Evolutionary conservation across 2,113 vertebrate genomes (phyloP).

Genomic region (Xyrauchen texanus): DNA sequence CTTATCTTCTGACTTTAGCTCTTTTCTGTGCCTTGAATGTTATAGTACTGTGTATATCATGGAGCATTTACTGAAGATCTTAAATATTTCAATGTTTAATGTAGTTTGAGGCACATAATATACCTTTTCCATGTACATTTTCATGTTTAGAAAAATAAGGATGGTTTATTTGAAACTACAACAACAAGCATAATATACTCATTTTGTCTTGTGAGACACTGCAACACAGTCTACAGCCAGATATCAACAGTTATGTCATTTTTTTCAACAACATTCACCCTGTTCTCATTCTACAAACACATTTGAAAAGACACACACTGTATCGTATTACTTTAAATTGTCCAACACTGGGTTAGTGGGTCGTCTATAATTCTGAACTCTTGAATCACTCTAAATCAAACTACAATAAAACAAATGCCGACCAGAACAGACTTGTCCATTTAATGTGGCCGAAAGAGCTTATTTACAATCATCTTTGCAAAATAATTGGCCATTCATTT

Average conservation of each 20-base stretch:
- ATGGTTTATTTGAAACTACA: conserved; percentile 78
- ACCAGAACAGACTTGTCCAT: conserved; percentile 72
- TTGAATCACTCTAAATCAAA: conserved; percentile 73
- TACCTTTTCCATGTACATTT: conserved; percentile 24
- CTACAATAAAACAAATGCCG: conserved; percentile 75
- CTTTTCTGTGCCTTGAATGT: background rate
- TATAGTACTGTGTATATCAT: background rate
- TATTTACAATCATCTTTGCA: conserved; percentile 80
- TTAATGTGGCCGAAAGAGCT: conserved; percentile 74
- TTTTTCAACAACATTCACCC: conserved; percentile 66
- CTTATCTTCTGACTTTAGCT: no score
- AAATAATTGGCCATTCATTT: conserved; percentile 65
- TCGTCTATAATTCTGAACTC: conserved; percentile 70
- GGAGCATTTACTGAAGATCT: background rate
- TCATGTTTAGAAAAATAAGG: conserved; percentile 78
- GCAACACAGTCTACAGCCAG: conserved; percentile 77
- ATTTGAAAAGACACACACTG: conserved; percentile 69
- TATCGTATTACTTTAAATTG: conserved; percentile 66
- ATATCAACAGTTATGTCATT: conserved; percentile 66
- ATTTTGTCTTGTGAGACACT: conserved; percentile 65
- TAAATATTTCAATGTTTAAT: background rate
- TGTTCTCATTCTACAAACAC: conserved; percentile 69
- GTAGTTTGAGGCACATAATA: conserved; percentile 21
- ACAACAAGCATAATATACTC: conserved; percentile 72
- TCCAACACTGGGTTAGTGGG: conserved; percentile 75